phyloP scores from a whole-genome alignment of 2,888 invertebrate genomes.

The Deladenus siricidicola region DNA sequence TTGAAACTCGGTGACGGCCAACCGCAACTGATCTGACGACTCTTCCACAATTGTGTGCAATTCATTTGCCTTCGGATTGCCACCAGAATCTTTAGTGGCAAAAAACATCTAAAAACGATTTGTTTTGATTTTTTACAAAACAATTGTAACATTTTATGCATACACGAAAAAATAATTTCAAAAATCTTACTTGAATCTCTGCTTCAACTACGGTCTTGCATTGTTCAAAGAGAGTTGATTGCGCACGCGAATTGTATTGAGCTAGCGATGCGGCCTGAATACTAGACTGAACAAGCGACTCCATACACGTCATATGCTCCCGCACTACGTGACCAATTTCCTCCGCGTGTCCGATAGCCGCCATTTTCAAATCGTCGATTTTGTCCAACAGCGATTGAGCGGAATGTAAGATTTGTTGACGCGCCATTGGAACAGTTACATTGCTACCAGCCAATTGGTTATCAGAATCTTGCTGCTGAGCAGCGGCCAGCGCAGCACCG shows the following conservation, averaged over 20 bases:
- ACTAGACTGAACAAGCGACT: conserved; percentile 73
- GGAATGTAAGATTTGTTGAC: conserved; percentile 71
- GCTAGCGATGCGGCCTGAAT: conserved; percentile 59
- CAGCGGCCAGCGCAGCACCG: conserved; percentile 75
- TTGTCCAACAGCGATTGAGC: conserved; percentile 74
- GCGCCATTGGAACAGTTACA: conserved; percentile 55
- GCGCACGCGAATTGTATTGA: conserved; percentile 71
- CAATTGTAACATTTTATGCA: neutral
- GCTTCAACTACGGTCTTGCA: conserved; percentile 88
- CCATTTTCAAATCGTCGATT: conserved; percentile 72
- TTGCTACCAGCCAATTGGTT: conserved; percentile 1
- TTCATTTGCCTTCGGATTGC: conserved; percentile 75
- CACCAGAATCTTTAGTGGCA: conserved; percentile 77
- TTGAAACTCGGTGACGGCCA: conserved; percentile 70
- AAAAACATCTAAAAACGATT: conserved; percentile 55
- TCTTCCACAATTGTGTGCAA: conserved; percentile 77
- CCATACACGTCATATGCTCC: conserved; percentile 60
- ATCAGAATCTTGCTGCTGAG: conserved; percentile 65
- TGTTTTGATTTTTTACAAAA: neutral
- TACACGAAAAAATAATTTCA: neutral
- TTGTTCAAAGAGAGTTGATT: conserved; percentile 78
- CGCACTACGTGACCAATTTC: conserved; percentile 74
- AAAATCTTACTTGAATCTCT: conserved; percentile 62
- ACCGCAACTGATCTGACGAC: conserved; percentile 67
- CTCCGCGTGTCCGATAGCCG: conserved; percentile 79